phyloP scores from a whole-genome alignment of 2,888 invertebrate genomes.

The Rhodophaea formosa region DNA sequence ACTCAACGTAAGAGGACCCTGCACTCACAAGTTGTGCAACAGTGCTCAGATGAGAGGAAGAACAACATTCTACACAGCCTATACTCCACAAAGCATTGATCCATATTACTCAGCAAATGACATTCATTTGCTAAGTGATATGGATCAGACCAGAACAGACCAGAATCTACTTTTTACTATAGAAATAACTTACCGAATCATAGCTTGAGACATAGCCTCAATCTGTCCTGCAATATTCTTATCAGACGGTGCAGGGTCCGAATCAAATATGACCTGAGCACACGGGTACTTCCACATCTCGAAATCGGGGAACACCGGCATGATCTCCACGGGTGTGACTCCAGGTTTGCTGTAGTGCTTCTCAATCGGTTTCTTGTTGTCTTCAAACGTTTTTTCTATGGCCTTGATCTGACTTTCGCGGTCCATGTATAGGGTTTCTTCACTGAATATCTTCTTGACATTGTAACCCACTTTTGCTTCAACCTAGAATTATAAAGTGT shows the following conservation, averaged over 20 bases:
- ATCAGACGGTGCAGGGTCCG: slow-evolving; percentile 96
- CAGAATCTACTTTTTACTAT: too few species aligned
- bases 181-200: slow-evolving; percentile 88
- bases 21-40: too few species aligned
- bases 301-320: slow-evolving; percentile 97
- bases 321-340: slow-evolving; percentile 91
- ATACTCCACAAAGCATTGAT: too few species aligned
- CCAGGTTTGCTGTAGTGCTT: slow-evolving; percentile 98
- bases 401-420: slow-evolving; percentile 98
- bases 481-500: slow-evolving; percentile 80
- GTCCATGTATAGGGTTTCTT: slow-evolving; percentile 97
- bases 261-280: slow-evolving; percentile 98
- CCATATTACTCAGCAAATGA: too few species aligned
- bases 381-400: slow-evolving; percentile 98
- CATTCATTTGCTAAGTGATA: too few species aligned
- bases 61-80: too few species aligned
- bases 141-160: too few species aligned
- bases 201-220: slow-evolving; percentile 99
- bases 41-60: too few species aligned
- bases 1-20: too few species aligned
- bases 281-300: slow-evolving; percentile 99
- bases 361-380: slow-evolving; percentile 90
- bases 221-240: slow-evolving; percentile 93
- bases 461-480: slow-evolving; percentile 99
- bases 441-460: slow-evolving; percentile 95